phyloP scores from a whole-genome alignment of 1,140 invertebrate genomes.

The Elymnias hypermnestra region DNA sequence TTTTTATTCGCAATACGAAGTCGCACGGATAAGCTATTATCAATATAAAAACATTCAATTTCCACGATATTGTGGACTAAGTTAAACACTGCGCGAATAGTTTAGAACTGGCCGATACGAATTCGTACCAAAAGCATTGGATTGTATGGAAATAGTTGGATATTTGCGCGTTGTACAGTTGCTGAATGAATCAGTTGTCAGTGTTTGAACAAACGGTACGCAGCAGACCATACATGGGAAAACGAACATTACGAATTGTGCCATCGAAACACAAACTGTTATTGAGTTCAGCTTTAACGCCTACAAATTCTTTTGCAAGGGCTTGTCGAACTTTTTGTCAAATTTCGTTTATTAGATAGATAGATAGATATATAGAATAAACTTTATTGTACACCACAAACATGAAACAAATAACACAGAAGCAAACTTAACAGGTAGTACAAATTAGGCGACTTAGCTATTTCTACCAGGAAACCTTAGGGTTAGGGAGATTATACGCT shows the following conservation, averaged over 20 bases:
- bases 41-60: constrained; percentile 1
- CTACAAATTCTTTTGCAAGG: constrained; percentile 1
- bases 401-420: no score
- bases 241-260: constrained; percentile 1
- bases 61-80: not conserved
- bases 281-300: constrained; percentile 34
- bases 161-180: constrained; percentile 1
- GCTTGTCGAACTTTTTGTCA: no score
- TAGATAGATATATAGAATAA: no score
- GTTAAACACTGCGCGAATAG: not conserved
- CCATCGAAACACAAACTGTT: constrained; percentile 27
- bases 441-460: no score
- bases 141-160: constrained; percentile 3
- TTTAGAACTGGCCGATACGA: not conserved
- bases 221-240: constrained; percentile 4
- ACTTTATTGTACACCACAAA: no score
- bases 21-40: no score
- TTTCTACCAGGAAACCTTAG: no score
- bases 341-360: no score
- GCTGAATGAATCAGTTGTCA: not conserved
- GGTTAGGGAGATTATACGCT: no score
- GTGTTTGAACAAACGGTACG: constrained; percentile 2
- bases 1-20: no score
- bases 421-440: no score
- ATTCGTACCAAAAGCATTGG: not conserved